Conservation (phyloP, 2,797 vertebrate species). For the Remorina albescens region DNA sequence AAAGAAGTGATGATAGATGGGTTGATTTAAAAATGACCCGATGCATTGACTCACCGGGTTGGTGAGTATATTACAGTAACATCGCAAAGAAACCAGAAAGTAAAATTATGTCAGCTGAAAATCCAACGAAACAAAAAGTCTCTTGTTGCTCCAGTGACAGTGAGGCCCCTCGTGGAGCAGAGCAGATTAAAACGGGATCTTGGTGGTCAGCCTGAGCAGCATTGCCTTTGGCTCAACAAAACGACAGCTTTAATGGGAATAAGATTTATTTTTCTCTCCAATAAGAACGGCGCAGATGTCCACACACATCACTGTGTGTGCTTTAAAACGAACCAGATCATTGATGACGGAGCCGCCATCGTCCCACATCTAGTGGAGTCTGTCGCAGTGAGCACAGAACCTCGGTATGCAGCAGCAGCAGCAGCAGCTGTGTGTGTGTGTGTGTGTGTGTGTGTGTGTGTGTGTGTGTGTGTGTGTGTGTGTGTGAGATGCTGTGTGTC, state of each 20-base stretch:
- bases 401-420: background rate
- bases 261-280: background rate
- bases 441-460: too few relatives aligned
- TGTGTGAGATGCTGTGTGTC: constrained; percentile 60
- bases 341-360: background rate
- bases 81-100: too few relatives aligned
- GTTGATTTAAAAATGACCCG: too few relatives aligned
- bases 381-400: background rate
- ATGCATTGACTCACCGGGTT: too few relatives aligned
- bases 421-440: background rate
- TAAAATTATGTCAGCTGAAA: background rate
- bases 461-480: constrained; percentile 13
- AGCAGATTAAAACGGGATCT: too few relatives aligned
- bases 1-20: too few relatives aligned
- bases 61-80: too few relatives aligned
- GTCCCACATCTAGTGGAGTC: background rate
- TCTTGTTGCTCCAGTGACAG: background rate
- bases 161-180: too few relatives aligned
- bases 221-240: background rate
- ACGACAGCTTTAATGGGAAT: background rate
- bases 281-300: too few relatives aligned
- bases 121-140: background rate
- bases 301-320: background rate
- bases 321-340: too few relatives aligned
- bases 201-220: background rate